These are phyloP conservation scores for Pelusios castaneus DNA, from an alignment of 2,113 vertebrate species.

Conservation along the genomic window DNA sequence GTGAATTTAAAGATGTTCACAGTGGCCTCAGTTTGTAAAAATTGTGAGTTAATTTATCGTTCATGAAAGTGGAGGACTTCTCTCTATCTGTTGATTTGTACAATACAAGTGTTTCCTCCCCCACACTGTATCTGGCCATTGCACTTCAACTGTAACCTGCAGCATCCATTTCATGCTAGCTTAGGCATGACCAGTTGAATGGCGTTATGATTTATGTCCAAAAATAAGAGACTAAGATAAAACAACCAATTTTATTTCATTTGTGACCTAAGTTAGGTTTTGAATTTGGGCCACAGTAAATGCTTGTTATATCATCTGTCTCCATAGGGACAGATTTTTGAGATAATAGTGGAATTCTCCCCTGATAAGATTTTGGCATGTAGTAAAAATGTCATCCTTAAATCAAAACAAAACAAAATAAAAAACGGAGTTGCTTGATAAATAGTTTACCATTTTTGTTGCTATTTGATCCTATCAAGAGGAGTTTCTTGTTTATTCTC, in stretches of 20 bases:
- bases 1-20: neutral
- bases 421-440: neutral
- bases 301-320: neutral
- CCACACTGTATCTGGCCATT: neutral
- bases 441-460: neutral
- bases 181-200: fast-evolving
- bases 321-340: neutral
- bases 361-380: neutral
- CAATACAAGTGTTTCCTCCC: neutral
- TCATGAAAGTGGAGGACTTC: neutral
- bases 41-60: neutral
- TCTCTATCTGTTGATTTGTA: neutral
- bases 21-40: neutral
- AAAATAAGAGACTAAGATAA: neutral
- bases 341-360: neutral
- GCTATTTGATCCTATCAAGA: neutral
- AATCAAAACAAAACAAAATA: neutral
- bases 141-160: neutral
- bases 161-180: neutral
- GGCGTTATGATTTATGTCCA: neutral
- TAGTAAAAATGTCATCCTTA: neutral
- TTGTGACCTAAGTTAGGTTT: neutral
- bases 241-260: neutral
- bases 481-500: neutral
- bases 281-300: neutral